These are phyloP conservation scores for Drosophila azteca DNA, from an alignment of 1,140 invertebrate species.

Conservation along the genomic window DNA sequence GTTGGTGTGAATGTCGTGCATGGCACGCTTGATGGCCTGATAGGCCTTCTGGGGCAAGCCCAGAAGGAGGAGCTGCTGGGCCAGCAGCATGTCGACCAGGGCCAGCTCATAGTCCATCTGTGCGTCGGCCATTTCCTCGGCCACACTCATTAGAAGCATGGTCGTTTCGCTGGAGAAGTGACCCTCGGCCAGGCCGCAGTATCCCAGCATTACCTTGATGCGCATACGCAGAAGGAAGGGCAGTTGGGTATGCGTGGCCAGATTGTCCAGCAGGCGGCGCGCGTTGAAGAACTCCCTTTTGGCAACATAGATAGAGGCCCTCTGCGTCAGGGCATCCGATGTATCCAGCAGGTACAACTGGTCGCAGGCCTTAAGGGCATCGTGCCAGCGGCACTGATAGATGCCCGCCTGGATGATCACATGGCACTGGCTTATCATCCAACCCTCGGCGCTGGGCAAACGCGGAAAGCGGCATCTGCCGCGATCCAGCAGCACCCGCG, in stretches of 20 bases:
- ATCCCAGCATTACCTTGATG: conserved; percentile 89
- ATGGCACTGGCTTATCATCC: conserved; percentile 89
- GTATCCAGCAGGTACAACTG: conserved; percentile 89
- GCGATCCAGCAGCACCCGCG: conserved; percentile 85
- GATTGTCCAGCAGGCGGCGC: conserved; percentile 85
- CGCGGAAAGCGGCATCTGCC: conserved; percentile 87
- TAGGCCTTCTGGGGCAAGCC: conserved; percentile 90
- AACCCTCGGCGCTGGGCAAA: conserved; percentile 86
- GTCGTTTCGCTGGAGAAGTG: conserved; percentile 85
- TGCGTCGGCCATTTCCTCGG: conserved; percentile 88
- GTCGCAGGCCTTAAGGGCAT: conserved; percentile 89
- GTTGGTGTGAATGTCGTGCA: conserved; percentile 90
- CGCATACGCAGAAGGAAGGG: conserved; percentile 87
- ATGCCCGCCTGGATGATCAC: conserved; percentile 86
- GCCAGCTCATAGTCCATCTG: conserved; percentile 90
- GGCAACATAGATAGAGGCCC: conserved; percentile 88
- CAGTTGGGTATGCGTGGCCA: conserved; percentile 85
- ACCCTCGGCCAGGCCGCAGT: conserved; percentile 85
- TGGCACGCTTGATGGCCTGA: conserved; percentile 87
- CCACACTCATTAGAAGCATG: conserved; percentile 88
- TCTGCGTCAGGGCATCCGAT: conserved; percentile 87
- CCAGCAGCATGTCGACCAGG: conserved; percentile 90
- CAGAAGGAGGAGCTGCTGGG: conserved; percentile 89
- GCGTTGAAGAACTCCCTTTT: conserved; percentile 88
- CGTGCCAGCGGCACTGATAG: conserved; percentile 89